Conservation (phyloP, 2,797 vertebrate species). For the Gadopsis marmoratus region DNA sequence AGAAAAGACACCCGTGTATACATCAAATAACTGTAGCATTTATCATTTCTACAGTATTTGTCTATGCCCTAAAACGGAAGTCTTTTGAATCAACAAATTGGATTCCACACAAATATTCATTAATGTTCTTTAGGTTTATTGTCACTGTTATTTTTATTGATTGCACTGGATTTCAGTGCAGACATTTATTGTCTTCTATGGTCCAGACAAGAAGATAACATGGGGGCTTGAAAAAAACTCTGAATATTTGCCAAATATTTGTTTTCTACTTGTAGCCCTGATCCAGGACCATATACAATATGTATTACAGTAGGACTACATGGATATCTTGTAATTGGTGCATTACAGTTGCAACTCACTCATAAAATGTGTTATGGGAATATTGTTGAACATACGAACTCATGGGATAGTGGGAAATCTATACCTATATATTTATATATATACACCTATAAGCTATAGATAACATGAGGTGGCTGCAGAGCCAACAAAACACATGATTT, state of each 20-base stretch:
- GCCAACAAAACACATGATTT: background rate
- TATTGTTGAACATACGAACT: background rate
- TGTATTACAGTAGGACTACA: too few species aligned
- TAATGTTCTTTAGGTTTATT: background rate
- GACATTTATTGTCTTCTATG: background rate
- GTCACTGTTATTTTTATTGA: background rate
- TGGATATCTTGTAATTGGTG: background rate
- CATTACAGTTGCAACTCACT: background rate
- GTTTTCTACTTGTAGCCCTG: background rate
- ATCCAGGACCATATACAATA: background rate
- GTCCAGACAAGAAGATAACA: background rate
- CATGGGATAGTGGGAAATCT: background rate
- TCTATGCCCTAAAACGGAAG: conserved; percentile 5
- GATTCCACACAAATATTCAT: conserved; percentile 4
- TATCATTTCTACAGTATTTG: background rate
- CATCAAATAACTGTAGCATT: background rate
- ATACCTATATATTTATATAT: background rate
- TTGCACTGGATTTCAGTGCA: background rate
- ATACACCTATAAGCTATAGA: background rate
- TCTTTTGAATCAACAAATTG: conserved; percentile 9
- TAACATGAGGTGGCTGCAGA: background rate
- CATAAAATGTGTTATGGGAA: background rate
- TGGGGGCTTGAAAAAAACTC: background rate
- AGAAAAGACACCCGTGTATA: background rate
- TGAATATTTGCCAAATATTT: background rate